Evolutionary conservation across 2,888 invertebrate genomes (phyloP).

Genomic region (Clepsis dumicolana): DNA sequence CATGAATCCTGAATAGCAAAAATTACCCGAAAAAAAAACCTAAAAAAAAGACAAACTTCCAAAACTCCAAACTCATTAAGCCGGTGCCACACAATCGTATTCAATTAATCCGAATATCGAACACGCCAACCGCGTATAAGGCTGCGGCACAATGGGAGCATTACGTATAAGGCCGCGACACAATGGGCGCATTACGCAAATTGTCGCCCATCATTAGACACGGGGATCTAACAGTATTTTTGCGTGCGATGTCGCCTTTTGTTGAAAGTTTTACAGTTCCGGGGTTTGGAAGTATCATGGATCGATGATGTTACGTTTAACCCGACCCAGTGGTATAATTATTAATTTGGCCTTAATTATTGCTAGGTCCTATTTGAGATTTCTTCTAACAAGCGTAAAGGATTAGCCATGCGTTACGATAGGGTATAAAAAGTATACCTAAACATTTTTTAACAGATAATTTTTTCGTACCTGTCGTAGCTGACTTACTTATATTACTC

Average conservation of each 20-base stretch:
- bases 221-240: conserved; percentile 73
- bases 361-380: too few relatives aligned
- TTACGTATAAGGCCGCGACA: conserved; percentile 77
- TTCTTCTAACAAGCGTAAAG: too few relatives aligned
- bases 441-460: too few relatives aligned
- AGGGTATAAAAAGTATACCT: too few relatives aligned
- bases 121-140: conserved; percentile 80
- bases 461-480: too few relatives aligned
- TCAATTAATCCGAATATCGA: conserved; percentile 65
- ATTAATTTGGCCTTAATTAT: too few relatives aligned
- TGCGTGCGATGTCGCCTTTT: conserved; percentile 70
- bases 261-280: conserved; percentile 54
- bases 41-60: conserved; percentile 30
- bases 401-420: too few relatives aligned
- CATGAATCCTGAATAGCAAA: too few relatives aligned
- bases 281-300: conserved; percentile 42
- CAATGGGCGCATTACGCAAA: conserved; percentile 84
- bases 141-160: conserved; percentile 77
- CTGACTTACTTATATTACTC: too few relatives aligned
- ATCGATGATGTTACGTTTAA: conserved; percentile 49
- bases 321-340: not conserved
- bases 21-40: not conserved
- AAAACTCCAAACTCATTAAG: conserved; percentile 64
- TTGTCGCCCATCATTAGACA: conserved; percentile 72
- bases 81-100: conserved; percentile 63